Evolutionary conservation across 2,888 invertebrate species (phyloP), one percentile per base, ranked within the genome.

Genomic region (Cheilosia scutellata): DNA sequence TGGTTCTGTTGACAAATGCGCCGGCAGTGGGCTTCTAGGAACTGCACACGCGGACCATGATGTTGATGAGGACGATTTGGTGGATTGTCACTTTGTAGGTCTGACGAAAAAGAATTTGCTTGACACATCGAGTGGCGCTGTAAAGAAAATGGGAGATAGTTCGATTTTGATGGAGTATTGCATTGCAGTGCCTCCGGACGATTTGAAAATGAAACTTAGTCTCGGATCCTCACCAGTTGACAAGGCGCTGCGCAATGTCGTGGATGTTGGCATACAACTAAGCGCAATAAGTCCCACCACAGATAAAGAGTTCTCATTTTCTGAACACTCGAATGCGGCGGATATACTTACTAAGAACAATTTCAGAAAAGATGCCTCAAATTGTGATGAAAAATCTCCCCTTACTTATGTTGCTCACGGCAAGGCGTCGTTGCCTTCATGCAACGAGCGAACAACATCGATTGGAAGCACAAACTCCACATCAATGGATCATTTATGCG

Each of bases 401-500:
- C 53, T 70, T 11, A 31, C 71, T 11, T 31, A 51, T 16, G 65
- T 66, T 72, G 31, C 40, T 37, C 65, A 66, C 3, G 68, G 58
- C 13, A 51, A 47, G 6, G 40, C 40, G 20, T 62, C 53, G 62
- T 31, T 71, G 11, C 37, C 65, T 60, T 70, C 60, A 31, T 53
- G 63, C 33, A 75, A 77, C 63, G 74, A 87, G 33, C 72, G 68
- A 44, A 75, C 63, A 47, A 37, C 65, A 63, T 66, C 77, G 29
- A 63, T 68, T 47, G 66, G 62, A 13, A 71, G 71, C 42, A 76
- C 58, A 29, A 65, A 60, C 40, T 76, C 66, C 71, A 47, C 44
- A 11, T 63, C 77, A 71, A 77, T 82, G 72, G 68, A 76, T 62
- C 76, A 77, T 40, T 44, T 86, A 31, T 80, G 66, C 25, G 66